These are phyloP conservation scores for Diplolepis rosae DNA, from an alignment of 2,888 invertebrate species.

Conservation along the genomic window DNA sequence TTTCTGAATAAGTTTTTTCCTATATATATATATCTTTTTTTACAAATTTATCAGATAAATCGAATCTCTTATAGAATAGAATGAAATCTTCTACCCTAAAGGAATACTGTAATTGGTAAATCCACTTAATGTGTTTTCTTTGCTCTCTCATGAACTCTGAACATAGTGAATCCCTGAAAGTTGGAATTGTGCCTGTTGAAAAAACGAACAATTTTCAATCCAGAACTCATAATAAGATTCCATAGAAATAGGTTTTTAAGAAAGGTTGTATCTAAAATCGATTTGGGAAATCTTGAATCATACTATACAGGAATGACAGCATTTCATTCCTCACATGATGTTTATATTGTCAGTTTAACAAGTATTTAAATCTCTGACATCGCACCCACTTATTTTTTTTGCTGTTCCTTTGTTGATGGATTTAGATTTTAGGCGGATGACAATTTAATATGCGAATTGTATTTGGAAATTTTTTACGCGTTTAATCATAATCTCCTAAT, in stretches of 20 bases:
- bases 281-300: conserved; percentile 25
- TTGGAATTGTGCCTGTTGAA: conserved; percentile 1
- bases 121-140: conserved; percentile 10
- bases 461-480: too few relatives aligned
- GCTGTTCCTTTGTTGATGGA: not conserved
- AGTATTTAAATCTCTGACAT: not conserved
- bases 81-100: not conserved
- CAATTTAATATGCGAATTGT: not conserved
- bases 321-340: not conserved
- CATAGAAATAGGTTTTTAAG: conserved; percentile 1
- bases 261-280: conserved; percentile 12
- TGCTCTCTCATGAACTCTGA: conserved; percentile 17
- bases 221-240: conserved; percentile 15
- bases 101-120: conserved; percentile 23
- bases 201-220: conserved; percentile 20
- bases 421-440: not conserved
- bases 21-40: not conserved
- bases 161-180: conserved; percentile 1
- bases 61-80: conserved; percentile 1
- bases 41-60: conserved; percentile 20
- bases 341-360: not conserved
- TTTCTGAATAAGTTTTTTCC: too few relatives aligned
- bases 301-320: not conserved
- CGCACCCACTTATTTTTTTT: conserved; percentile 15
- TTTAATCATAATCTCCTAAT: not conserved